Evolutionary conservation across 2,888 invertebrate genomes (phyloP), one percentile per base, ranked within the genome.

Genomic region (Drosophila helvetica): DNA sequence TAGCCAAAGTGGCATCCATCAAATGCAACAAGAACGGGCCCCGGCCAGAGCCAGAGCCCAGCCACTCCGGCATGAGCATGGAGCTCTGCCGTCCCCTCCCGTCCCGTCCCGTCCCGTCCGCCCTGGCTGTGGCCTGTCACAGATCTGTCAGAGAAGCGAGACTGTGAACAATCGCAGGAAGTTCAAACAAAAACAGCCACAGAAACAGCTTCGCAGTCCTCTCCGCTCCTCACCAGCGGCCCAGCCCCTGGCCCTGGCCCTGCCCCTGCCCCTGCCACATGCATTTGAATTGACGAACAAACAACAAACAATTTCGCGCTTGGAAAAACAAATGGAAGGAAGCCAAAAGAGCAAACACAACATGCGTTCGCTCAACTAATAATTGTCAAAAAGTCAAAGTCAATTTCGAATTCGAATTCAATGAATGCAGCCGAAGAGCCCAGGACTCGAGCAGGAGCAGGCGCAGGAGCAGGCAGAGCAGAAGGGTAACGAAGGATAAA

Each of bases 311-410:
- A 87, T 88, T 90, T 86, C 78, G 81, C 82, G 78, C 82, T 79
- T 80, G 79, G 80, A 72, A 79, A 79, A 65, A 51, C 87, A 80
- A 77, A 77, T 77, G 79, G 76, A 73, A 74, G 69, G 65, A 71
- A 65, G 75, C 60, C 60, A 79, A 68, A 64, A 57, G 66, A 64
- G 62, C 68, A 64, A 77, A 73, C 77, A 65, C 78, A 85, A 83
- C 87, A 86, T 79, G 77, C 86, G 88, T 81, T 87, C 86, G 88
- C 79, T 87, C 84, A 89, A 88, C 89, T 90, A 90, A 90, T 90
- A 89, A 90, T 90, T 90, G 90, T 90, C 89, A 89, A 82, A 77
- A 80, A 90, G 89, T 90, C 88, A 89, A 86, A 79, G 79, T 87
- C 73, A 78, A 78, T 83, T 89, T 77, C 50, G 70, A 68, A 77